Evolutionary conservation across 2,797 vertebrate species (phyloP).

Genomic region (Graptemys geographica): DNA sequence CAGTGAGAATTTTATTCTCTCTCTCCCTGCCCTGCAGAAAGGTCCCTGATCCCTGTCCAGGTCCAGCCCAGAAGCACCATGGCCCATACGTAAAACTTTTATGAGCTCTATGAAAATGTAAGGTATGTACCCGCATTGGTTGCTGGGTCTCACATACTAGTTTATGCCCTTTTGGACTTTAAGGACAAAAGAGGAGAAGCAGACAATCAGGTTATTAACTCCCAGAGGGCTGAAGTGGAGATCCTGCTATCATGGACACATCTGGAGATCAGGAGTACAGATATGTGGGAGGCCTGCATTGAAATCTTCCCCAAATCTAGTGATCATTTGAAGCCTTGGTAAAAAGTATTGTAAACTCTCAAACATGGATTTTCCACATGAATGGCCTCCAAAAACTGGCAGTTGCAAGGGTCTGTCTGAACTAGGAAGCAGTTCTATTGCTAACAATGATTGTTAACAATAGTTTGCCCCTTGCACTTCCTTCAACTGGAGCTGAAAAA

Average conservation of each 20-base stretch:
- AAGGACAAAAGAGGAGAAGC: background rate
- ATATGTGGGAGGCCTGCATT: background rate
- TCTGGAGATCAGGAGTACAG: background rate
- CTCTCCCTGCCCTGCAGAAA: background rate
- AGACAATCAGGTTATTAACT: background rate
- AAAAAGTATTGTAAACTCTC: constrained; percentile 1
- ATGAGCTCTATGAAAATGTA: constrained; percentile 39
- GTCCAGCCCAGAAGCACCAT: constrained; percentile 54
- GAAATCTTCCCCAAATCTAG: background rate
- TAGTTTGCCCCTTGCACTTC: constrained; percentile 4
- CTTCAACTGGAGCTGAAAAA: background rate
- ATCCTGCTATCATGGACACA: background rate
- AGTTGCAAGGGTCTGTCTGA: background rate
- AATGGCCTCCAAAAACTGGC: background rate
- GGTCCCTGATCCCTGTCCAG: constrained; percentile 42
- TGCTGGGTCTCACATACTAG: background rate
- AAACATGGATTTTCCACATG: background rate
- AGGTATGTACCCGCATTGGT: background rate
- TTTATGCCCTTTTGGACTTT: constrained; percentile 21
- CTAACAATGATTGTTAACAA: background rate
- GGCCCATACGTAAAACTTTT: constrained; percentile 39
- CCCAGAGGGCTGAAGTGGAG: background rate
- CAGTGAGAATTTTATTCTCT: background rate
- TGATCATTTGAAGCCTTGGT: background rate
- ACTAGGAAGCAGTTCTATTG: background rate